Base-by-base conservation (phyloP, 1,140 invertebrate genomes). In the Chironomus tepperi region DNA sequence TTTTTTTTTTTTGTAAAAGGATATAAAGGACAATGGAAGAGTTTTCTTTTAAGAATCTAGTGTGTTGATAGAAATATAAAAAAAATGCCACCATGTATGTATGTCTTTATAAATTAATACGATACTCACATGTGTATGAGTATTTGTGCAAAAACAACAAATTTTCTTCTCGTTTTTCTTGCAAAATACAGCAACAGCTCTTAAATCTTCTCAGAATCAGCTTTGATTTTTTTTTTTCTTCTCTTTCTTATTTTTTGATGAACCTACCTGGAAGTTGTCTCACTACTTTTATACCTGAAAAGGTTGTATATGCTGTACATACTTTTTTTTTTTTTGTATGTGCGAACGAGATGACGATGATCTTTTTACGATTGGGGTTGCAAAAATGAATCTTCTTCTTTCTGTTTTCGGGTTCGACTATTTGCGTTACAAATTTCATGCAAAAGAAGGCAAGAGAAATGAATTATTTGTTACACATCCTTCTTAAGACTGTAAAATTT, bases 181-280 rank as follows among this genome's bases (percentile, higher is more conserved):
- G 65, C 65, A 70, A 70, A 21, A 70, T 70, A 34, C 16, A 70
- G 16, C 16, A 21, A 18, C 3, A 21, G 7, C 18, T 19, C 18
- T 70, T 18, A 70, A 70, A 19, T 70, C 65, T 70, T 70, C 65
- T 70, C 65, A 70, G 65, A 70, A 70, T 70, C 65, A 70, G 65
- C 16, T 70, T 21, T 70, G 65, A 70, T 70, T 70, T 70, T 70
- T 19, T 19, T 70, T 70, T 70, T 70, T 70, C 8, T 19, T 70
- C 19, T 57, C 47, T 57, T 57, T 57, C 47, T 57, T 57, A n/a
- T 57, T 57, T 47, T n/a, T 5, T n/a, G 47, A 12, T n/a, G n/a
- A 18, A 70, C 65, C 65, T 70, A 70, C 65, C 65, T 70, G 65
- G 65, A 21, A 21, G 19, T 70, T 57, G 47, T 57, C 47, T 57